Percentiles rank a stretch among this genome's conserved stretches.
phyloP scores from a whole-genome alignment of 2,113 vertebrate genomes.

The Pantherophis guttatus region DNA sequence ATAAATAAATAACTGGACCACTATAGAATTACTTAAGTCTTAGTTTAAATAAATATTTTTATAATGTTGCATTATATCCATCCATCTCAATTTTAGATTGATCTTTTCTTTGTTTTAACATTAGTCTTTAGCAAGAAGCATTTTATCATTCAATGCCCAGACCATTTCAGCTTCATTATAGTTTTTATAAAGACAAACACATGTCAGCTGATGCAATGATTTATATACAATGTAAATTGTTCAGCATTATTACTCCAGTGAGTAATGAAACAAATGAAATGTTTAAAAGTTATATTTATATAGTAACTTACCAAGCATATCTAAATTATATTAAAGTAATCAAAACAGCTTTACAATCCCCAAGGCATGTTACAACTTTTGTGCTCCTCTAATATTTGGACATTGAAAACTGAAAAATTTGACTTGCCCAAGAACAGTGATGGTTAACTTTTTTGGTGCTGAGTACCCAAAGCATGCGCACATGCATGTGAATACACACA shows the following conservation, averaged over 20 bases:
- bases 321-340: no score
- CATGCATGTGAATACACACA: no score
- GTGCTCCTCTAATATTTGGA: no score
- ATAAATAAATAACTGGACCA: background rate
- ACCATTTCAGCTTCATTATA: slow-evolving; percentile 17
- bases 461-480: no score
- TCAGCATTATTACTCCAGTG: background rate
- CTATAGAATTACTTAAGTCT: background rate
- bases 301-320: no score
- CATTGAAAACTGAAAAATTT: no score
- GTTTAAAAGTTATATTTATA: no score
- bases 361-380: no score
- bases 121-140: background rate
- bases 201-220: background rate
- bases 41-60: background rate
- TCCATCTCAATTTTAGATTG: background rate
- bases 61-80: background rate
- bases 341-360: no score
- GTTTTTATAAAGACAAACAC: background rate
- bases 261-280: background rate
- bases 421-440: no score
- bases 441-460: no score
- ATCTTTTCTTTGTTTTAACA: background rate
- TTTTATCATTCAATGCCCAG: slow-evolving; percentile 5
- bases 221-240: background rate